Evolutionary conservation across 2,797 vertebrate species (phyloP).

Genomic region (Gallinago stenura): DNA sequence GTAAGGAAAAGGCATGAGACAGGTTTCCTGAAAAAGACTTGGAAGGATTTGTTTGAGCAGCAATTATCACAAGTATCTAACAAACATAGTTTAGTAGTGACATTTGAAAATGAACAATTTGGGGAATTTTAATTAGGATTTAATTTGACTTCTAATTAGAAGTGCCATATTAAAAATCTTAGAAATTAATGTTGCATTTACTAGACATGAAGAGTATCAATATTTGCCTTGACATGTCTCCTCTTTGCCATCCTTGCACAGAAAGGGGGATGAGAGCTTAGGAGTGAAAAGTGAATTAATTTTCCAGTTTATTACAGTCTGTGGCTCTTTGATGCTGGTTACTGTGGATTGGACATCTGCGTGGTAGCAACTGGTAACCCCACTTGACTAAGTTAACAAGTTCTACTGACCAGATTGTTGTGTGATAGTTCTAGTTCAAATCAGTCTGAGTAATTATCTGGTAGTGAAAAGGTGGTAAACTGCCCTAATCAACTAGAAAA

Average conservation of each 20-base stretch:
- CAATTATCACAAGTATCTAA: background rate
- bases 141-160: background rate
- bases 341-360: background rate
- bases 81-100: background rate
- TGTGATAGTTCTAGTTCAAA: background rate
- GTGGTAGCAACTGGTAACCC: background rate
- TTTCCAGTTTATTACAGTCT: background rate
- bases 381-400: background rate
- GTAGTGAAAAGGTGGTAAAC: background rate
- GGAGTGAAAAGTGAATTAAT: background rate
- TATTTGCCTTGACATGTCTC: background rate
- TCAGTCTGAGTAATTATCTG: background rate
- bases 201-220: background rate
- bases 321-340: background rate
- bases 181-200: background rate
- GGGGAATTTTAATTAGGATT: background rate
- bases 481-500: background rate
- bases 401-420: background rate
- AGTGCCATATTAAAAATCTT: background rate
- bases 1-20: background rate
- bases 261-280: accelerated
- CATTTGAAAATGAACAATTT: background rate
- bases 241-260: background rate
- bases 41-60: background rate
- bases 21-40: background rate